Evolutionary conservation across 2,797 vertebrate species (phyloP), one percentile per base, ranked within the genome.

Genomic region (Cyprinodon diabolis): DNA sequence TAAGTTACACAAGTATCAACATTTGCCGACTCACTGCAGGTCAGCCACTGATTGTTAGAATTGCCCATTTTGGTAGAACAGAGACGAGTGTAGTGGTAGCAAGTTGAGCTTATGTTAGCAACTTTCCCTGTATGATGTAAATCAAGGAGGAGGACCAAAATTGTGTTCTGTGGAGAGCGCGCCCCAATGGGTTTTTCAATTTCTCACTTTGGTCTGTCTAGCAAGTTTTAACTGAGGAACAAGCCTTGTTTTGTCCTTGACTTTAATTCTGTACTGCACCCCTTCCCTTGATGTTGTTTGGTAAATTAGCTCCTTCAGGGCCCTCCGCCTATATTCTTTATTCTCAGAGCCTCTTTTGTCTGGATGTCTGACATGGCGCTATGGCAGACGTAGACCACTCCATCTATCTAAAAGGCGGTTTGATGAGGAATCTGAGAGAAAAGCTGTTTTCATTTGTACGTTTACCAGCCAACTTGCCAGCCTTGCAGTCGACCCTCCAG

Each of bases 381-480:
- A 71, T 86, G 76, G 91, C 89, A 89, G 85, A 83, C 62, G 86
- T 86, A 84, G 71, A 86, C 84, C 80, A 84, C 87, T 91, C 87
- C 85, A 85, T 86, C 84, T 78, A 89, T 90, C 91, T 89, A 79
- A 91, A 87, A 81, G 78, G 85, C 81, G 87, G 86, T 87, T 92
- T 88, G 92, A 90, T 89, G 52, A 77, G 89, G 92, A 94, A 92
- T 84, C 80, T 88, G 91, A 87, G 91, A 85, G 91, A 84, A 88
- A 91, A 94, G 90, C 92, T 92, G 89, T 86, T 90, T 89, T 92
- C 91, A 77, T 87, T 92, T 90, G 90, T 90, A 90, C 86, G 78
- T 90, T 90, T 90, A 90, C 75, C 85, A 75, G 81, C 82, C 67
- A 4, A 78, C 79, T 72, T 81, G 87, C 90, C 88, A 90, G 87